Base-by-base conservation (phyloP, 2,113 vertebrate genomes). In the Cygnus atratus region DNA sequence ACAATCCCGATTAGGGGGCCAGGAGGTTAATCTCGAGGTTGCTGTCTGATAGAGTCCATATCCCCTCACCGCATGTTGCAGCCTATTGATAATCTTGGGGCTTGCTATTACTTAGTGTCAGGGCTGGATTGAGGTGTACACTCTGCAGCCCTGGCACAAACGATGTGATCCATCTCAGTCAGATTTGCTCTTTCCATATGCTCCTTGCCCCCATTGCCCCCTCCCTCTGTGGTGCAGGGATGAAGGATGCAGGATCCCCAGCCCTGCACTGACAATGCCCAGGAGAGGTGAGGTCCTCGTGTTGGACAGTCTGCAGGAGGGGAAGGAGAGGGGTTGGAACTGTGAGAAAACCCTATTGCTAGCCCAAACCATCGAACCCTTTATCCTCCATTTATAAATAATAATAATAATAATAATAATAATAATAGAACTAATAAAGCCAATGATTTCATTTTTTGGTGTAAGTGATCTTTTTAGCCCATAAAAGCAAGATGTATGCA, bases 11-110 rank as follows among this genome's bases (percentile, higher is more conserved):
- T 84, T 31, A 87, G 82, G 71, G 88, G 95, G 84, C 16, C 70
- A 35, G 43, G 43, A 85, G 88, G 93, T 88, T 91, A 70, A 93
- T 95, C 62, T 95, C 16, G 50, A 68, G 72, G 81, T 48, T 20
- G 16, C 87, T 84, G 20, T 80, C 94, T 97, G 95, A 96, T 91
- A 78, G 93, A 97, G 87, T 68, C 85, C 87, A 77, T 48, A 63
- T 25, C 75, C 93, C 90, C 92, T 59, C 84, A 13, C 74, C 29
- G 6, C 7, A 13, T 35, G 62, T 77, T 59, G 16, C 61, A 11
- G 82, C 58, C 74, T 10, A 35, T 86, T 89, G 96, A 91, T 95
- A 93, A 95, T n/a, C 55, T 14, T 16, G 21, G 21, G 74, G 12
- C 8, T 71, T 57, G 22, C 39, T 74, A 10, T n/a, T 58, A 55